Conservation (phyloP, 2,113 vertebrate genomes). For the Corydoras maculifer region DNA sequence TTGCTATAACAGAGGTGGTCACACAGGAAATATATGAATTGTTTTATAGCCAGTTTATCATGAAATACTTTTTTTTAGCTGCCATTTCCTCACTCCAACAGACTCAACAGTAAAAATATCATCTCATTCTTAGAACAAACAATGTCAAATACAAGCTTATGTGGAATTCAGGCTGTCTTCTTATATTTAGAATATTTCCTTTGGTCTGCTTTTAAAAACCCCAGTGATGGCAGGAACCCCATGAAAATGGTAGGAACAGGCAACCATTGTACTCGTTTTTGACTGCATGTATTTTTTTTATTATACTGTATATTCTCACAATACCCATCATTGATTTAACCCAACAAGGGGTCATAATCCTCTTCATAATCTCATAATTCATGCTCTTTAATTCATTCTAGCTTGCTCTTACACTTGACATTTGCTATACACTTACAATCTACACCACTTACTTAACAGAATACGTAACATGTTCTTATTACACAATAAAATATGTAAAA, state of each 20-base stretch:
- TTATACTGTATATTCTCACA: no score
- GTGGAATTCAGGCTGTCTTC: slow-evolving; percentile 17
- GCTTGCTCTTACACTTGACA: no score
- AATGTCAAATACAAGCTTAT: slow-evolving; percentile 24
- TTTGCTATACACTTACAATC: no score
- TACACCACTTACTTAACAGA: no score
- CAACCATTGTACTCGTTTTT: slow-evolving; percentile 6
- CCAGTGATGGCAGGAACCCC: background rate
- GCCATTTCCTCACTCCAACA: slow-evolving; percentile 1
- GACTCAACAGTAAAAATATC: slow-evolving; percentile 6
- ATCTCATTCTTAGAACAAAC: slow-evolving; percentile 22
- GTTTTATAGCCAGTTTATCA: slow-evolving; percentile 9
- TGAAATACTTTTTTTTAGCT: slow-evolving; percentile 23
- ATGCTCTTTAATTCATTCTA: no score
- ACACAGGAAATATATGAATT: background rate
- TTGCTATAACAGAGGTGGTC: slow-evolving; percentile 8
- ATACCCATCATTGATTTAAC: no score
- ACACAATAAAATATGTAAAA: no score
- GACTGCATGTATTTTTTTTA: background rate
- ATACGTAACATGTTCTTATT: no score
- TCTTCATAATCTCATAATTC: no score
- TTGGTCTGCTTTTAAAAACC: slow-evolving; percentile 8
- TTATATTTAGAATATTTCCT: slow-evolving; percentile 17
- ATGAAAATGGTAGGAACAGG: background rate
- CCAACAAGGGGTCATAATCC: no score